Evolutionary conservation across 2,113 vertebrate species (phyloP).

Genomic region (Eira barbara): DNA sequence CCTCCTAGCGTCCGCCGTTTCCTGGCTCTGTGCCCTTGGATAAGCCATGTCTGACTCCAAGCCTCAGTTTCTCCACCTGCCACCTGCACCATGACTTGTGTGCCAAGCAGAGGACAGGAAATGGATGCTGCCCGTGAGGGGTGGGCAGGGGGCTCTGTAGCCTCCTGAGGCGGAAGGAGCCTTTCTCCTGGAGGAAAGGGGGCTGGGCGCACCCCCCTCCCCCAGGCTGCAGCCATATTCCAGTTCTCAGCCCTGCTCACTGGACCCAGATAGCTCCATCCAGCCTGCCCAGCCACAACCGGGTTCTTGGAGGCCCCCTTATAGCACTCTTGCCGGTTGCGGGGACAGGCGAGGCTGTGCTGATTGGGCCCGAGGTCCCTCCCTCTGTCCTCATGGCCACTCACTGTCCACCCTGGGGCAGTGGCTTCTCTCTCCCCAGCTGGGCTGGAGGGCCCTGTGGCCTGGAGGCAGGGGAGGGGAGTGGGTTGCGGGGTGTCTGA

Average conservation of each 20-base stretch:
- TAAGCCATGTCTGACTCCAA: neutral
- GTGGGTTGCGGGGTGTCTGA: neutral
- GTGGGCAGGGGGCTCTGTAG: neutral
- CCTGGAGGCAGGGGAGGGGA: neutral
- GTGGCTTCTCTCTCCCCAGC: neutral
- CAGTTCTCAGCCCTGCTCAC: neutral
- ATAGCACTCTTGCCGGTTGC: accelerated
- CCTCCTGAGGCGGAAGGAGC: neutral
- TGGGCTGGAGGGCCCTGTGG: neutral
- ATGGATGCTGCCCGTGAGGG: neutral
- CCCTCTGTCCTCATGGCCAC: neutral
- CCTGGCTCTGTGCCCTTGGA: neutral
- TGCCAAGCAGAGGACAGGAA: neutral
- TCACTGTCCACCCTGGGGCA: neutral
- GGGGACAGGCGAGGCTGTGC: neutral
- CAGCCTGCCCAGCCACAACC: accelerated
- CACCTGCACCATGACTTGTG: accelerated
- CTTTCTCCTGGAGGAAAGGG: neutral
- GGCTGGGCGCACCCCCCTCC: neutral
- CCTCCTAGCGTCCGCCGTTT: neutral
- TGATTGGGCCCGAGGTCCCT: neutral
- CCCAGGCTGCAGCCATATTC: neutral
- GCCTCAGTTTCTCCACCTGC: neutral
- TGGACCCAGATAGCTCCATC: neutral
- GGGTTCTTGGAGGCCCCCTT: accelerated